Conservation (phyloP, 2,797 vertebrate genomes). For the Lacerta bilineata region DNA sequence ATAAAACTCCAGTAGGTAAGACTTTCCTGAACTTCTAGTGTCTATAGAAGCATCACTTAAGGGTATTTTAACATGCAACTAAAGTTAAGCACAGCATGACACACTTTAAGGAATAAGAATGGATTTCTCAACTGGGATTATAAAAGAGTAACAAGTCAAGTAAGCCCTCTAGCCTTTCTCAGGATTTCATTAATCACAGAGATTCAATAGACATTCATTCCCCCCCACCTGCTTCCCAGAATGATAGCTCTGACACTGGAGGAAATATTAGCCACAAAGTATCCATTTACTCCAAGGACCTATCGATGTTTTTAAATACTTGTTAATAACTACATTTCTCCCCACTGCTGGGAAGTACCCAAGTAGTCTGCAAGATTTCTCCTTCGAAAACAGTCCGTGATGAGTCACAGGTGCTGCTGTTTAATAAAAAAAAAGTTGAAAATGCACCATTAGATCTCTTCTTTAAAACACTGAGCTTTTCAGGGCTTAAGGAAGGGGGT, state of each 20-base stretch:
- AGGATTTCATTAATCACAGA: conserved; percentile 34
- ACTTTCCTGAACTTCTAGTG: conserved; percentile 8
- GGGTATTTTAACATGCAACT: conserved; percentile 7
- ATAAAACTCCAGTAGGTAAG: conserved; percentile 1
- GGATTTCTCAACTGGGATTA: conserved; percentile 30
- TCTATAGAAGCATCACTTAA: conserved; percentile 22
- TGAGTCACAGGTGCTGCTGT: background rate
- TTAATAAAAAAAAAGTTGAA: conserved; percentile 34
- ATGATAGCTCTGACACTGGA: background rate
- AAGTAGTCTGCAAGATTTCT: conserved; percentile 5
- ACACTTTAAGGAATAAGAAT: conserved; percentile 37
- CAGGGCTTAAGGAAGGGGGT: background rate
- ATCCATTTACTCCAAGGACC: conserved; percentile 37
- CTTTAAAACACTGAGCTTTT: conserved; percentile 18
- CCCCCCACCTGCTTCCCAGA: background rate
- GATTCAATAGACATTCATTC: background rate
- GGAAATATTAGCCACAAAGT: conserved; percentile 26
- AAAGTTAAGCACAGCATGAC: conserved; percentile 20
- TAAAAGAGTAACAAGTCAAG: conserved; percentile 28
- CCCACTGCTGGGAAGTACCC: background rate
- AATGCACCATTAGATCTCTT: conserved; percentile 21
- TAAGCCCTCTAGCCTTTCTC: conserved; percentile 15
- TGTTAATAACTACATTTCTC: conserved; percentile 23
- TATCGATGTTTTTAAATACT: conserved; percentile 39
- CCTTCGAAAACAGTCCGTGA: conserved; percentile 22